A percentile compares a stretch with the other conserved stretches of the same genome.
These are phyloP conservation scores for Chloroclystis v-ata DNA, from an alignment of 2,888 invertebrate species.

Conservation along the genomic window DNA sequence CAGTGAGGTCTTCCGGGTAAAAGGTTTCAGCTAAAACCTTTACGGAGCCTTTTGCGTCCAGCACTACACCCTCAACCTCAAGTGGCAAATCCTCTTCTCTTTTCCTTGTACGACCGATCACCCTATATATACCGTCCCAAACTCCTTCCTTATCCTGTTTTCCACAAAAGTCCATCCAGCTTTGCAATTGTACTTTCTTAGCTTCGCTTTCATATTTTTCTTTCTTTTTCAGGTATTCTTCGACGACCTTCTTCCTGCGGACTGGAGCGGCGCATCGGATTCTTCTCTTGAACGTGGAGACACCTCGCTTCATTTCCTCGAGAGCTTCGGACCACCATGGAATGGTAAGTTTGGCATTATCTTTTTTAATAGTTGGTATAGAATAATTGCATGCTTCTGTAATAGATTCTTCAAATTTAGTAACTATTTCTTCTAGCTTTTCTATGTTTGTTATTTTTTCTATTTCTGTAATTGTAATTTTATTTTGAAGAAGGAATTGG, in stretches of 20 bases:
- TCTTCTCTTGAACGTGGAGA: too few species aligned
- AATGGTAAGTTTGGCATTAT: too few species aligned
- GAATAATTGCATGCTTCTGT: not conserved
- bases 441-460: not conserved
- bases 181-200: too few species aligned
- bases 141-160: slow-evolving; percentile 14
- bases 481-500: slow-evolving; percentile 6
- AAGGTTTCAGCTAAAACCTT: not conserved
- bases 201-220: too few species aligned
- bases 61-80: not conserved
- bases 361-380: slow-evolving; percentile 7
- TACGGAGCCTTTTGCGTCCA: not conserved
- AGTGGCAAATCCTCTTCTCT: not conserved
- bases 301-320: not conserved
- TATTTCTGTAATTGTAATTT: slow-evolving; percentile 3
- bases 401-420: not conserved
- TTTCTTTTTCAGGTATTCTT: too few species aligned
- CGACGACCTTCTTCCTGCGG: not conserved
- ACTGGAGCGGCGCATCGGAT: not conserved
- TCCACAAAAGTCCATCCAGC: too few species aligned
- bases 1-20: not conserved
- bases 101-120: not conserved
- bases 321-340: too few species aligned
- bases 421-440: too few species aligned
- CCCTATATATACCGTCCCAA: slow-evolving; percentile 4